phyloP scores from a whole-genome alignment of 2,113 vertebrate species.

The Hyperopisus bebe region DNA sequence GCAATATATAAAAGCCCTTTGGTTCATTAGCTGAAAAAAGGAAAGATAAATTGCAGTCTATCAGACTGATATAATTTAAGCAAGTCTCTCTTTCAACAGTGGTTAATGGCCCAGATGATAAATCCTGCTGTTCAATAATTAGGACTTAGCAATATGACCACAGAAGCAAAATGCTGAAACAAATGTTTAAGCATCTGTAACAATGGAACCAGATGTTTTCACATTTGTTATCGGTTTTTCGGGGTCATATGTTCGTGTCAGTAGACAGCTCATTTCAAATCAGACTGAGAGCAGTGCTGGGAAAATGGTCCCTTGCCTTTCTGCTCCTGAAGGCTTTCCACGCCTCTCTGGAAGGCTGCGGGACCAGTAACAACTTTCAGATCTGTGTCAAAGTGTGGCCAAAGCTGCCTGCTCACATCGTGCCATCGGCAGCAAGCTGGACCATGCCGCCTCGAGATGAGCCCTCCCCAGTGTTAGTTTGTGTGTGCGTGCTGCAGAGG shows the following conservation, averaged over 20 bases:
- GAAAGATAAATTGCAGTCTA: slow-evolving; percentile 18
- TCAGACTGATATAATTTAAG: slow-evolving; percentile 16
- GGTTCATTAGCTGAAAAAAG: slow-evolving; percentile 11
- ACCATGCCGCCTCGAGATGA: not conserved
- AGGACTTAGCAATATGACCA: slow-evolving; percentile 13
- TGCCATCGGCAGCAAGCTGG: not conserved
- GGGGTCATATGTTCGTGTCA: not conserved
- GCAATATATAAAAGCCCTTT: slow-evolving; percentile 1
- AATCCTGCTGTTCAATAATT: slow-evolving; percentile 18
- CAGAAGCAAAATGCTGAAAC: not conserved
- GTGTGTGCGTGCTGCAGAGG: not conserved
- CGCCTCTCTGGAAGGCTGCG: not conserved
- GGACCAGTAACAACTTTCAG: not conserved
- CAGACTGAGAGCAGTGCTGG: not conserved
- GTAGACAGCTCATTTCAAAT: not conserved
- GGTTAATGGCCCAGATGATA: slow-evolving; percentile 21
- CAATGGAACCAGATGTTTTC: slow-evolving; percentile 12
- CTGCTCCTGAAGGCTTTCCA: no score
- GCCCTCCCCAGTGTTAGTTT: not conserved
- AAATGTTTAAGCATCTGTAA: slow-evolving; percentile 13
- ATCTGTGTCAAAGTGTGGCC: not conserved
- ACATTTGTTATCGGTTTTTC: not conserved
- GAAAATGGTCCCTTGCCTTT: not conserved
- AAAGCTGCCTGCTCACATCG: not conserved
- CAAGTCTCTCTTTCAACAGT: slow-evolving; percentile 15